Percentiles rank a stretch among this genome's conserved stretches.
Evolutionary conservation across 2,797 vertebrate species (phyloP).

Genomic region (Micromesistius poutassou): DNA sequence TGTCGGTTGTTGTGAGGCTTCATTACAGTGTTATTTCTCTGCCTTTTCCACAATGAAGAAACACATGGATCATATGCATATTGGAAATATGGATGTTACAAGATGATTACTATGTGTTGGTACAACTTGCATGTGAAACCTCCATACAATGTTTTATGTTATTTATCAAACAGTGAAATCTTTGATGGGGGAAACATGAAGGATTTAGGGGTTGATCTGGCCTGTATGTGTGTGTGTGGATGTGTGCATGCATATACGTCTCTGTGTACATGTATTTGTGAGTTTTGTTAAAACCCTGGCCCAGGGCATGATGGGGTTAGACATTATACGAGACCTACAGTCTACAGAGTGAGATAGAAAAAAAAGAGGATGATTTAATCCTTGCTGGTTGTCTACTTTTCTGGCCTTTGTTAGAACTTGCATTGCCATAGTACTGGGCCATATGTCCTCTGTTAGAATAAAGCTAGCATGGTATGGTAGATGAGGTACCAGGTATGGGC

Average conservation of each 20-base stretch:
- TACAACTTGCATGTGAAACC: constrained; percentile 36
- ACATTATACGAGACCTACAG: neutral
- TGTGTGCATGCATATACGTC: constrained; percentile 32
- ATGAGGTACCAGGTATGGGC: neutral
- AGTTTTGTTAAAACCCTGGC: neutral
- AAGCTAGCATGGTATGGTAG: neutral
- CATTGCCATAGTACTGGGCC: neutral
- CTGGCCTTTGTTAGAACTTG: neutral
- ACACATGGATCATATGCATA: constrained; percentile 23
- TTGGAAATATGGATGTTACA: constrained; percentile 16
- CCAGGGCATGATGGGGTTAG: constrained; percentile 2
- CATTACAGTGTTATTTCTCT: constrained; percentile 45
- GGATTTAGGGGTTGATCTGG: constrained; percentile 4
- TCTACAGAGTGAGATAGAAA: neutral
- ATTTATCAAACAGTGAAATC: constrained; percentile 23
- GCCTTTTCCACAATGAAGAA: constrained; percentile 44
- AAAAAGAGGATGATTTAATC: neutral
- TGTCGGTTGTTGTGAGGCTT: constrained; percentile 18
- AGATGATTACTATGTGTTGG: constrained; percentile 12
- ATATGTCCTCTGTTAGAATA: neutral
- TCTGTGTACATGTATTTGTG: constrained; percentile 3
- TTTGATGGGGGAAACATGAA: constrained; percentile 24
- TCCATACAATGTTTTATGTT: constrained; percentile 19
- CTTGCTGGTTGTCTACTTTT: neutral
- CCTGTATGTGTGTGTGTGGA: constrained; percentile 13